Evolutionary conservation across 2,113 vertebrate species (phyloP), one percentile per base, ranked within the genome.

Genomic region (Electrona antarctica): DNA sequence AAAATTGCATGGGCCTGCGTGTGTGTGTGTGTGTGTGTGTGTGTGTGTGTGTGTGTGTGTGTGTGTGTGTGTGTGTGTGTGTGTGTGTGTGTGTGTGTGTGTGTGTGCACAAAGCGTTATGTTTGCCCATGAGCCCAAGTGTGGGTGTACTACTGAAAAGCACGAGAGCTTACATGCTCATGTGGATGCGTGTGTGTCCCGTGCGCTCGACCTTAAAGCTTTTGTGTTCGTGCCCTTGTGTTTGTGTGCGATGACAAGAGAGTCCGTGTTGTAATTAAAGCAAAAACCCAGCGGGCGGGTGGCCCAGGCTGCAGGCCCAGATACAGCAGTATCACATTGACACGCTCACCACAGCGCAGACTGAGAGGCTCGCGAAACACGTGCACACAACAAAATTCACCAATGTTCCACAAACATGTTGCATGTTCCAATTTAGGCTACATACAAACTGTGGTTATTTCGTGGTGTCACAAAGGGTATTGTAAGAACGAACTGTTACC

Each of bases 1-100:
- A 41, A 41, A 1, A 41, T 41, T 4, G 33, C 33, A 41, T 41
- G 33, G 33, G 33, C 33, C 33, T 57, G 74, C 6, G 55, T 46
- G 13, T 55, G 29, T 74, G 65, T 81, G 77, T 75, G 54, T 58
- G 50, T 73, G 78, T 72, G 67, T 79, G 75, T 77, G 56, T 67
- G 79, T 85, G 61, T 64, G 84, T 69, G 45, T 59, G 74, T 46
- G 60, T 72, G 60, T 62, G 64, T 70, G 71, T 62, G 56, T 69
- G 71, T 71, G 68, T 77, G 63, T 75, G 78, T 67, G 59, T 74
- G 64, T 45, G n/a, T 57, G 13, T 57, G n/a, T 57, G 55, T 14
- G 13, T 66, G 48, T 58, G 41, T 60, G 55, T 29, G 8, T 51
- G 11, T 62, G 50, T 10, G 55, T 50, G 28, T 47, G 45, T 67